phyloP scores from a whole-genome alignment of 2,797 vertebrate species.

The Phaenicophaeus curvirostris region DNA sequence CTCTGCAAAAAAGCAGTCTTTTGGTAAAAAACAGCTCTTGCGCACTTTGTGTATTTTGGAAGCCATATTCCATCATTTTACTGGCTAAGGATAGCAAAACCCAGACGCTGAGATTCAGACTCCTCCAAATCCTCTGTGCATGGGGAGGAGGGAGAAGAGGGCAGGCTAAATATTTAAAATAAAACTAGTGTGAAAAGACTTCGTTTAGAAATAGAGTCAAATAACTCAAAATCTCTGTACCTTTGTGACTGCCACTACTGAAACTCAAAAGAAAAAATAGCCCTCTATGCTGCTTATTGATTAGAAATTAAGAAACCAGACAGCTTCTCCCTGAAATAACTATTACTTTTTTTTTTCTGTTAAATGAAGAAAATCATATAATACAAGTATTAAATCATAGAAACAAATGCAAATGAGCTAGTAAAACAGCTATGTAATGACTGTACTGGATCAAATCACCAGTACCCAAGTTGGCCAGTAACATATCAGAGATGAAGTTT shows the following conservation, averaged over 20 bases:
- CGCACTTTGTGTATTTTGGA: constrained; percentile 54
- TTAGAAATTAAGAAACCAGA: background rate
- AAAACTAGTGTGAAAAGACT: background rate
- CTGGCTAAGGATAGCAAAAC: constrained; percentile 32
- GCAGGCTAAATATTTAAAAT: constrained; percentile 6
- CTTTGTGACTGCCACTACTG: background rate
- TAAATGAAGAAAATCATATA: background rate
- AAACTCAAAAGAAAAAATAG: background rate
- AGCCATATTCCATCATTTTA: constrained; percentile 37
- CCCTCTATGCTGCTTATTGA: background rate
- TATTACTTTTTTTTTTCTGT: background rate
- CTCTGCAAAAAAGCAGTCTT: constrained; percentile 57
- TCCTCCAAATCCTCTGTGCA: constrained; percentile 26
- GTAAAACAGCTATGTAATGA: background rate
- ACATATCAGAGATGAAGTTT: background rate
- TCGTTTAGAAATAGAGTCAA: background rate
- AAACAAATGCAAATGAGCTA: background rate
- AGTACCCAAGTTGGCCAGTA: background rate
- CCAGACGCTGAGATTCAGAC: constrained; percentile 3
- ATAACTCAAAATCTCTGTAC: background rate
- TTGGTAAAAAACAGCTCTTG: constrained; percentile 49
- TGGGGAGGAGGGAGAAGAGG: background rate
- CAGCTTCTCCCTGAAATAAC: background rate
- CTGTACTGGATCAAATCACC: background rate
- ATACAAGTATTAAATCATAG: background rate